These are phyloP conservation scores for Acanthosoma haemorrhoidale DNA, from an alignment of 2,888 invertebrate genomes.

Conservation along the genomic window DNA sequence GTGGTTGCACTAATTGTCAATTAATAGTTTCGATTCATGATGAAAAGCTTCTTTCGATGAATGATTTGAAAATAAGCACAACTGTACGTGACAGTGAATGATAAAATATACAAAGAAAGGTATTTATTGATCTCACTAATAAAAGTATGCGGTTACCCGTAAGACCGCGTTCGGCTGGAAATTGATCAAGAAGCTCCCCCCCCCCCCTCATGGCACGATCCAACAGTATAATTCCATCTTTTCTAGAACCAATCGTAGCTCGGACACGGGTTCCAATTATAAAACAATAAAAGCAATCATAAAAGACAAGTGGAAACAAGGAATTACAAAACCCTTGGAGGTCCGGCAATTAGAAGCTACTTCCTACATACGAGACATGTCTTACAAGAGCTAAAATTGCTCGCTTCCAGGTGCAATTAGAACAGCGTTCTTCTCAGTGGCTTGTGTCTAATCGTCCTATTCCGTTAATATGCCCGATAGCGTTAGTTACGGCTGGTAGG, in stretches of 20 bases:
- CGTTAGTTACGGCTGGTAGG: background rate
- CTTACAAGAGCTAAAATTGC: background rate
- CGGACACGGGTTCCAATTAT: background rate
- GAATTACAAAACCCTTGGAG: background rate
- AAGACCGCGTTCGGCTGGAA: too few relatives aligned
- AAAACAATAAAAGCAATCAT: conserved; percentile 3
- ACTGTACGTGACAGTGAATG: too few relatives aligned
- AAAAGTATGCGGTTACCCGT: too few relatives aligned
- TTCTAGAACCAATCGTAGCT: background rate
- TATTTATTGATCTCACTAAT: too few relatives aligned
- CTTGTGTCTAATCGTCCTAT: background rate
- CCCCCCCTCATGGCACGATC: too few relatives aligned
- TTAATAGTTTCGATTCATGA: too few relatives aligned
- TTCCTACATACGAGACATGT: background rate
- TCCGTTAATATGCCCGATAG: background rate
- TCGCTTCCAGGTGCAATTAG: background rate
- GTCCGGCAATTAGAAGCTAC: background rate
- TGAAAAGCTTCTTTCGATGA: too few relatives aligned
- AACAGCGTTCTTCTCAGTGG: background rate
- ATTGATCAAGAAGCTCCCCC: too few relatives aligned
- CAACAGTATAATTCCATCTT: background rate
- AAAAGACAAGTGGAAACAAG: background rate
- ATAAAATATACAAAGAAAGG: too few relatives aligned
- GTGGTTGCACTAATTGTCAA: too few relatives aligned
- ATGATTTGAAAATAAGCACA: too few relatives aligned